Evolutionary conservation across 2,888 invertebrate species (phyloP).

Genomic region (Phengaris alcon): DNA sequence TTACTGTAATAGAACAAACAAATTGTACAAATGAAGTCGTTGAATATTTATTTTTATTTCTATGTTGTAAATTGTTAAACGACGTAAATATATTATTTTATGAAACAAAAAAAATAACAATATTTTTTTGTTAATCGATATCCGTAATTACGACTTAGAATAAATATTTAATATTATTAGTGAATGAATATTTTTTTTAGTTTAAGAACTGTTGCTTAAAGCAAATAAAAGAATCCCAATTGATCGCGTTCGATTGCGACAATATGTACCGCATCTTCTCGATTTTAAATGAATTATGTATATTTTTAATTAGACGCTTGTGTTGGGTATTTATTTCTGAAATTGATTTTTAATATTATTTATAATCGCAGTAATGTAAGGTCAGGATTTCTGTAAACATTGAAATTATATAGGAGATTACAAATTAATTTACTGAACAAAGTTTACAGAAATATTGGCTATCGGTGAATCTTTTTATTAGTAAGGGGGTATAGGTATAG

Average conservation of each 20-base stretch:
- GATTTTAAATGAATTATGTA: conserved; percentile 43
- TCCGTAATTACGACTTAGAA: conserved; percentile 23
- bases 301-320: conserved; percentile 66
- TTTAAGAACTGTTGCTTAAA: conserved; percentile 14
- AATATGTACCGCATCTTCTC: not conserved
- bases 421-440: conserved; percentile 16
- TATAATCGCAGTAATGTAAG: conserved; percentile 56
- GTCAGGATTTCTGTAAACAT: conserved; percentile 38
- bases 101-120: conserved; percentile 1
- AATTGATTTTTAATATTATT: conserved; percentile 70
- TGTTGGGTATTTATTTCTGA: conserved; percentile 76
- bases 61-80: conserved; percentile 22
- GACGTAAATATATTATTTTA: not conserved
- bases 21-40: conserved; percentile 26
- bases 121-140: conserved; percentile 14
- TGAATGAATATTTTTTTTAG: not conserved
- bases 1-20: conserved; percentile 25
- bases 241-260: conserved; percentile 6
- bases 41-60: conserved; percentile 26
- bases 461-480: too few species aligned
- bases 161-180: conserved; percentile 25
- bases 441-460: conserved; percentile 20
- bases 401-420: conserved; percentile 20
- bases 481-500: not conserved
- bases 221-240: conserved; percentile 11